Evolutionary conservation across 2,797 vertebrate species (phyloP).

Genomic region (Borostomias antarcticus): DNA sequence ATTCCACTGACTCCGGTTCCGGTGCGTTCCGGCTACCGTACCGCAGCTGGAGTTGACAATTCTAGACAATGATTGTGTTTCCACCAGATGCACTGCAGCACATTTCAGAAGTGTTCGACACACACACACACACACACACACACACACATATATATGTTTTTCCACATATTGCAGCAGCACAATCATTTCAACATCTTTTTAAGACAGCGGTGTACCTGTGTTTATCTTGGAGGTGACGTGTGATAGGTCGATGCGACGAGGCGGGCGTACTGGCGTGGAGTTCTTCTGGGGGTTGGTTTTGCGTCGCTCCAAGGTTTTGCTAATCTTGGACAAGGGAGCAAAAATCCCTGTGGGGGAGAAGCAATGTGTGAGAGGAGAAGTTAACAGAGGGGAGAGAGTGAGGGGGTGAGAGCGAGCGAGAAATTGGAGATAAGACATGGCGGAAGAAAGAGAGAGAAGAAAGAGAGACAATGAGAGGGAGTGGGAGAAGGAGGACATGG

Average conservation of each 20-base stretch:
- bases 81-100: too few species aligned
- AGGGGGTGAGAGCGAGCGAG: not conserved
- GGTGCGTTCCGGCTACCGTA: too few species aligned
- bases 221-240: slow-evolving; percentile 86
- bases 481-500: not conserved
- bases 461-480: not conserved
- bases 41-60: too few species aligned
- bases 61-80: too few species aligned
- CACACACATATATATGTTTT: too few species aligned
- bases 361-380: not conserved
- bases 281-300: slow-evolving; percentile 66
- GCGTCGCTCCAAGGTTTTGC: slow-evolving; percentile 81
- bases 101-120: too few species aligned
- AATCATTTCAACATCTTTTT: too few species aligned
- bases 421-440: not conserved
- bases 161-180: too few species aligned
- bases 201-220: slow-evolving; percentile 79
- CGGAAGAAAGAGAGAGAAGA: not conserved
- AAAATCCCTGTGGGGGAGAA: slow-evolving; percentile 84
- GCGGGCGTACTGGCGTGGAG: slow-evolving; percentile 64
- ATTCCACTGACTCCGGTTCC: too few species aligned
- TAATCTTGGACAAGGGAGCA: slow-evolving; percentile 94
- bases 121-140: too few species aligned
- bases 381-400: not conserved
- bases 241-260: slow-evolving; percentile 78